Percentiles rank a stretch among this genome's conserved stretches.
Evolutionary conservation across 2,113 vertebrate species (phyloP).

Genomic region (Petrocephalus zakoni): DNA sequence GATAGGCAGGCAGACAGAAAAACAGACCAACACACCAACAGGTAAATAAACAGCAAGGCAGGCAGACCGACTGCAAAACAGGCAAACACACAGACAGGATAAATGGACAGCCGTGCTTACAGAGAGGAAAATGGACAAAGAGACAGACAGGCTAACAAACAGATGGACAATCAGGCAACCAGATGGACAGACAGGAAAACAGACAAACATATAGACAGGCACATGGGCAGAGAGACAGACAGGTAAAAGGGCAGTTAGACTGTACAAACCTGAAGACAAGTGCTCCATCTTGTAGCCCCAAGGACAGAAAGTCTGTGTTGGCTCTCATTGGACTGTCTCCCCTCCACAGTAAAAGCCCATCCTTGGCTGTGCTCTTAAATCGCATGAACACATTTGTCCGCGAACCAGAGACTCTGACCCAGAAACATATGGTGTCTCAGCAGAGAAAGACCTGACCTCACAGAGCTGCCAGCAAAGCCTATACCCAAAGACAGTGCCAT

Average conservation of each 20-base stretch:
- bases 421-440: conserved; percentile 3
- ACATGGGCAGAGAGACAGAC: neutral
- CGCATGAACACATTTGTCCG: conserved; percentile 69
- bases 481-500: neutral
- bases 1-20: neutral
- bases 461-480: neutral
- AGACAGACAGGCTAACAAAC: neutral
- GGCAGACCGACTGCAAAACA: neutral
- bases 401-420: conserved; percentile 65
- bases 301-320: conserved; percentile 73
- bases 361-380: conserved; percentile 69
- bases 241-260: neutral
- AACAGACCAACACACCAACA: neutral
- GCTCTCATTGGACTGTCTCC: conserved; percentile 64
- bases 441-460: neutral
- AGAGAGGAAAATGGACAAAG: neutral
- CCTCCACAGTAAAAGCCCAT: conserved; percentile 72
- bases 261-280: conserved; percentile 64
- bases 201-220: too few species aligned
- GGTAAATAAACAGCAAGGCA: neutral
- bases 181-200: neutral
- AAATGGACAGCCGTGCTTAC: neutral
- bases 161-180: neutral
- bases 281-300: conserved; percentile 68
- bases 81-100: neutral